phyloP scores from a whole-genome alignment of 1,140 invertebrate species.

The Mamestra configurata region DNA sequence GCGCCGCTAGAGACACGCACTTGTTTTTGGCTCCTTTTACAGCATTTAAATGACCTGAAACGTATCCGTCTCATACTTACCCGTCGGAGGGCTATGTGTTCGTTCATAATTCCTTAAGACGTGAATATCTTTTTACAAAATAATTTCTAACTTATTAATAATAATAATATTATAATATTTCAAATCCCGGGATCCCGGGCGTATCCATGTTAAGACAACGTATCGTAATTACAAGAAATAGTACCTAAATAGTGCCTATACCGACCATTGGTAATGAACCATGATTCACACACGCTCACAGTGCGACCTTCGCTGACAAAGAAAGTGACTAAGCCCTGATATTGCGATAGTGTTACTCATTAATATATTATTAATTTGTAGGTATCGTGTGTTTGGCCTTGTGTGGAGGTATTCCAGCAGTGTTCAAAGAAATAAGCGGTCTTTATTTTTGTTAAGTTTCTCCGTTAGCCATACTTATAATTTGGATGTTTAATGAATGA shows the following conservation, averaged over 20 bases:
- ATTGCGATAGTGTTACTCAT: conserved; percentile 7
- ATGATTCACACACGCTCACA: background rate
- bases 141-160: no score
- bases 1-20: no score
- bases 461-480: background rate
- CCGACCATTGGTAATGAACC: conserved; percentile 5
- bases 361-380: background rate
- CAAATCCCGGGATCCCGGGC: no score
- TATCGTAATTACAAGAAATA: background rate
- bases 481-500: no score
- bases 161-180: no score
- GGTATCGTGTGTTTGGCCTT: background rate
- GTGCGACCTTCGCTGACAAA: conserved; percentile 27
- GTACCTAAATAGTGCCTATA: no score
- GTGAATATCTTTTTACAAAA: no score
- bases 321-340: conserved; percentile 1
- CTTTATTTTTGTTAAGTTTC: background rate
- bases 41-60: no score
- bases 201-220: background rate
- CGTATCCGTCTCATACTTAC: no score
- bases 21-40: no score
- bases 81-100: no score
- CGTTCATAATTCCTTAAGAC: no score
- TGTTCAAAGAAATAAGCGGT: background rate
- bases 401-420: background rate